Conservation (phyloP, 2,888 invertebrate species). For the Ectropis crepuscularia region DNA sequence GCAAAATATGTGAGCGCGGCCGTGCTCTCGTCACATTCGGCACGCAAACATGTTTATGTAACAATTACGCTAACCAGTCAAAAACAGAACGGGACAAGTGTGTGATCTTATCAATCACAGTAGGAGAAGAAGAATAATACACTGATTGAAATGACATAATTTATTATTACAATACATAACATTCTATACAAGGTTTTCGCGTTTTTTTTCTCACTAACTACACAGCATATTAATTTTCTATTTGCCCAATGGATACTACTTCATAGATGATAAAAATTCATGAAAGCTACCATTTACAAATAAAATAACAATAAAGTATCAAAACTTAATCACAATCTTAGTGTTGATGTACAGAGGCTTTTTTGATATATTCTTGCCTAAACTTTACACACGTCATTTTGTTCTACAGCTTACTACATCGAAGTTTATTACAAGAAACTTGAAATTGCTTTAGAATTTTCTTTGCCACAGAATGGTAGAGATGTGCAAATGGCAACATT, state of each 20-base stretch:
- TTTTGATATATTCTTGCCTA: conserved; percentile 20
- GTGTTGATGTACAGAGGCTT: conserved; percentile 16
- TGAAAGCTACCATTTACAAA: conserved; percentile 18
- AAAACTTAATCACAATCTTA: conserved; percentile 35
- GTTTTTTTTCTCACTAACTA: conserved; percentile 52
- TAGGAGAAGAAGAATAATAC: conserved; percentile 20
- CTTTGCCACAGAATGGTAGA: conserved; percentile 4
- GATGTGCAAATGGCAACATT: conserved; percentile 27
- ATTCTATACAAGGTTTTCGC: conserved; percentile 62
- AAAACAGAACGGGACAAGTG: too few relatives aligned
- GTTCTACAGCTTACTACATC: conserved; percentile 24
- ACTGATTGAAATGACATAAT: conserved; percentile 41
- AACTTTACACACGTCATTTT: conserved; percentile 24
- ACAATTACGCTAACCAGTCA: too few relatives aligned
- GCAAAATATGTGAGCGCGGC: too few relatives aligned
- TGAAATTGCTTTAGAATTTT: background rate
- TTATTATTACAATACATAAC: conserved; percentile 59
- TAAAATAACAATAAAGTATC: conserved; percentile 41
- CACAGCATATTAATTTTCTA: conserved; percentile 24
- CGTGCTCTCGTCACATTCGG: too few relatives aligned
- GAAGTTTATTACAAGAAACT: conserved; percentile 6
- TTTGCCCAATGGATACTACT: conserved; percentile 22
- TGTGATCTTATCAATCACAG: too few relatives aligned
- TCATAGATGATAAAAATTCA: conserved; percentile 35
- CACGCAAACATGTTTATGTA: too few relatives aligned